A percentile compares a stretch with the other conserved stretches of the same genome.
Conservation (phyloP, 1,140 invertebrate species). For the Druon quercuslanigerum region DNA sequence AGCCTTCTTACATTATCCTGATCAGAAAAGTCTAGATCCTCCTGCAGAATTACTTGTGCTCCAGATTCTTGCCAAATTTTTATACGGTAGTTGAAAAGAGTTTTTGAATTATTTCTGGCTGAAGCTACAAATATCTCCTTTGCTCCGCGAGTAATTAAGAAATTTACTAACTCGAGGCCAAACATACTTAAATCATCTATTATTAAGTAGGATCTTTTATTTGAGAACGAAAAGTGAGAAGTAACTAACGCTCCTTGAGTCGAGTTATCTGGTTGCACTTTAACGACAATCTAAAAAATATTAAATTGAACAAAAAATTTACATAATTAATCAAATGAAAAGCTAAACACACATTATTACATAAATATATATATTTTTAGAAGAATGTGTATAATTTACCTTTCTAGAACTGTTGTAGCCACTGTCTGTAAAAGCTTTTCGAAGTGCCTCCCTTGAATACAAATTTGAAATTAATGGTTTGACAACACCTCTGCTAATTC, state of each 20-base stretch:
- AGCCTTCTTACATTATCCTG: slow-evolving; percentile 46
- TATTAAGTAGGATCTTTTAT: slow-evolving; percentile 73
- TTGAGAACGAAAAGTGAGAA: slow-evolving; percentile 50
- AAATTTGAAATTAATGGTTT: slow-evolving; percentile 79
- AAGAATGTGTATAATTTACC: no score
- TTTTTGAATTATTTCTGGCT: slow-evolving; percentile 78
- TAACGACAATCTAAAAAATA: slow-evolving; percentile 45
- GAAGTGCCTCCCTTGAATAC: slow-evolving; percentile 79
- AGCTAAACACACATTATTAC: no score
- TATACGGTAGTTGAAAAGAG: slow-evolving; percentile 74
- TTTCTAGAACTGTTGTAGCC: neutral
- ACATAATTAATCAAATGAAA: no score
- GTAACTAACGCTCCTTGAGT: slow-evolving; percentile 16
- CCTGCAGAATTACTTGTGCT: slow-evolving; percentile 30
- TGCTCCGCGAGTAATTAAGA: slow-evolving; percentile 88
- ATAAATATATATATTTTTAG: no score
- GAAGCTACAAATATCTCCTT: slow-evolving; percentile 88
- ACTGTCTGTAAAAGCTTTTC: slow-evolving; percentile 78
- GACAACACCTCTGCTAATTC: slow-evolving; percentile 81
- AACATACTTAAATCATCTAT: slow-evolving; percentile 91
- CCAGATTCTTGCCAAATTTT: slow-evolving; percentile 46
- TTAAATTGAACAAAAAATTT: no score
- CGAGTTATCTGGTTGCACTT: slow-evolving; percentile 41
- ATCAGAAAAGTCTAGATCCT: slow-evolving; percentile 60
- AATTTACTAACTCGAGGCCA: slow-evolving; percentile 91